phyloP scores from a whole-genome alignment of 2,888 invertebrate species.

The Pharmacophagus antenor region DNA sequence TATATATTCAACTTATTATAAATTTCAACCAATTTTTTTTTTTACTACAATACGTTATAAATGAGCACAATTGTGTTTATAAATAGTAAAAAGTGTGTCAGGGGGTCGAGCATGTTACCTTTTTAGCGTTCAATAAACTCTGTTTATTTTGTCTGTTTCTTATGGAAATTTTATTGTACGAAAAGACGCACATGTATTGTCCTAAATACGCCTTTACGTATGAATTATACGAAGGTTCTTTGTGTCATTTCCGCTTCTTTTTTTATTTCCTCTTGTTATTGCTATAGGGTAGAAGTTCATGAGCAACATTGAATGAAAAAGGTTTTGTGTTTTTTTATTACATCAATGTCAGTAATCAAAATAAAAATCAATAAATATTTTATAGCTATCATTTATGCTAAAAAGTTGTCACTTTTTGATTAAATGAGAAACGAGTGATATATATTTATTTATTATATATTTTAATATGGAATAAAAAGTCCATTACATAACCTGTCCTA shows the following conservation, averaged over 20 bases:
- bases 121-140: neutral
- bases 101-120: neutral
- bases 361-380: too few species aligned
- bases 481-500: too few species aligned
- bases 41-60: neutral
- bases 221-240: slow-evolving; percentile 2
- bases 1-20: neutral
- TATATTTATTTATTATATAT: too few species aligned
- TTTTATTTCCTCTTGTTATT: neutral
- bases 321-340: neutral
- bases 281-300: neutral
- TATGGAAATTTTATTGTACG: slow-evolving; percentile 2
- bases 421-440: too few species aligned
- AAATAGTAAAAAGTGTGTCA: slow-evolving; percentile 4
- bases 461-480: too few species aligned
- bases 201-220: slow-evolving; percentile 1
- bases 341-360: too few species aligned
- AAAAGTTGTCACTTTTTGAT: too few species aligned
- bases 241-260: slow-evolving; percentile 2
- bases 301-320: neutral
- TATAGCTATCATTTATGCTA: too few species aligned
- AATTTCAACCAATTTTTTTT: neutral
- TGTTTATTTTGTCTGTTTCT: slow-evolving; percentile 10
- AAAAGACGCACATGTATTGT: neutral
- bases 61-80: slow-evolving; percentile 1